Evolutionary conservation across 2,888 invertebrate species (phyloP).

Genomic region (Pseudolycoriella hygida): DNA sequence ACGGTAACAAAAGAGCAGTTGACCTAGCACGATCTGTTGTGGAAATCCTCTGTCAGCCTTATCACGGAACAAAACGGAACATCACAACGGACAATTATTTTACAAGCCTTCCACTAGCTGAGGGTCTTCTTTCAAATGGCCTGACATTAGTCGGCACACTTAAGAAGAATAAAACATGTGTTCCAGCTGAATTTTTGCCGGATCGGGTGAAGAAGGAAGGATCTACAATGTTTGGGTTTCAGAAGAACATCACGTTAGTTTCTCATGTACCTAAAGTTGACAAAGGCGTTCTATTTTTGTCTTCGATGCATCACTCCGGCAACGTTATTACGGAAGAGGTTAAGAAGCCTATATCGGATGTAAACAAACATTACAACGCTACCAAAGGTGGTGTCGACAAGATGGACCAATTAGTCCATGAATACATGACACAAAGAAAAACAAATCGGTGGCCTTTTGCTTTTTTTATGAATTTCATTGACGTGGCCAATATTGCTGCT

Average conservation of each 20-base stretch:
- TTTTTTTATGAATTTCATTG: slow-evolving; percentile 9
- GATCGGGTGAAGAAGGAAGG: neutral
- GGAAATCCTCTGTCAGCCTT: neutral
- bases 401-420: slow-evolving; percentile 12
- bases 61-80: neutral
- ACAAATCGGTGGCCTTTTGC: slow-evolving; percentile 14
- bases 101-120: neutral
- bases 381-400: slow-evolving; percentile 13
- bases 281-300: slow-evolving; percentile 6
- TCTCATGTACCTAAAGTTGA: slow-evolving; percentile 7
- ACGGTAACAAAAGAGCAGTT: neutral
- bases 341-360: slow-evolving; percentile 11
- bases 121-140: too few relatives aligned
- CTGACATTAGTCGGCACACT: too few relatives aligned
- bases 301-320: slow-evolving; percentile 7
- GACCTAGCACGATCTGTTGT: neutral
- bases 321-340: neutral
- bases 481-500: neutral
- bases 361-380: slow-evolving; percentile 12
- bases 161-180: slow-evolving; percentile 2
- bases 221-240: slow-evolving; percentile 4
- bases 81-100: neutral
- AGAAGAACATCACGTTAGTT: slow-evolving; percentile 3
- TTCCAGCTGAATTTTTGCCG: slow-evolving; percentile 1
- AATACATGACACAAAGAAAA: slow-evolving; percentile 11